Evolutionary conservation across 2,113 vertebrate species (phyloP), one percentile per base, ranked within the genome.

Genomic region (Girardinichthys multiradiatus): DNA sequence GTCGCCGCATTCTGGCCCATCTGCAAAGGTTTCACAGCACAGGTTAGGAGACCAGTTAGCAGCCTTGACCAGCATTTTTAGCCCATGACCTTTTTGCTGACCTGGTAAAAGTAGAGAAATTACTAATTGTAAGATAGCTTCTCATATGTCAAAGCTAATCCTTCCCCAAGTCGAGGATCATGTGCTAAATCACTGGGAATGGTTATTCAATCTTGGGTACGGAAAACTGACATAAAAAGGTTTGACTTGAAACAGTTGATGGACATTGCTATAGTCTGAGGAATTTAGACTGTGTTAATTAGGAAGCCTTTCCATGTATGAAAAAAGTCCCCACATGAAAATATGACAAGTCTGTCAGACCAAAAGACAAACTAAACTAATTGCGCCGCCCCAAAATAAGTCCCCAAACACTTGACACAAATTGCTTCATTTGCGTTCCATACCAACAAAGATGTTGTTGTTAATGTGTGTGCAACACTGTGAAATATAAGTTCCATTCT

Each of bases 81-180:
- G 10, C 6, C 11, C 45, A 21, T 17, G 21, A 15, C 21, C 19
- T 48, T 21, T 21, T 0, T 24, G 17, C 48, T 51, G 48, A 19
- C 85, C 77, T 85, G 77, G 79, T 64, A 68, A 59, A 68, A 77
- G 73, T n/a, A 79, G 48, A 65, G 26, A 67, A 72, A 66, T 57
- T 28, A 67, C 10, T 70, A 33, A 63, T 13, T 15, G 37, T 31
- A 48, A 70, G 39, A 27, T 30, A 33, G 42, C 30, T 58, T 67
- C 29, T 70, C 21, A 66, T 54, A 27, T 42, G 54, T 48, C 48
- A 19, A 4, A 7, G 29, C 30, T 1, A 33, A 45, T 45, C 42
- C 17, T 19, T 45, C 1, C 42, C 42, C 17, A 17, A 21, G 21
- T n/a, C 24, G 24, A 24, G 48, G 8, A 54, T 9, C 1, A 21